phyloP scores from a whole-genome alignment of 2,797 vertebrate genomes.

The Hyperoplus lanceolatus region DNA sequence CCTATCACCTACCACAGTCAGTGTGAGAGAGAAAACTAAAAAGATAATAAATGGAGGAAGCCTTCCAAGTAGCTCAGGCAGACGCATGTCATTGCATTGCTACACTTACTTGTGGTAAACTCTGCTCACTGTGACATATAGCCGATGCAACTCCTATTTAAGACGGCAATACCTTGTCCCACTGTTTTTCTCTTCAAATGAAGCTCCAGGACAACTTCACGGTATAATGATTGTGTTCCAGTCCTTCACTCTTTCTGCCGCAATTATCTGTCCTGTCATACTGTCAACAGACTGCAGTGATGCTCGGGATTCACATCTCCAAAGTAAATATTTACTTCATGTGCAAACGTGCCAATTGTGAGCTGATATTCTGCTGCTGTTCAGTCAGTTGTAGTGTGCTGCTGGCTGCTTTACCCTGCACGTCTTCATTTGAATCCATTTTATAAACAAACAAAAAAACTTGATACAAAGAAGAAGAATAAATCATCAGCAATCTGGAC shows the following conservation, averaged over 20 bases:
- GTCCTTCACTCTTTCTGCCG: neutral
- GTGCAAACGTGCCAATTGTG: slow-evolving; percentile 25
- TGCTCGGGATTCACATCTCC: slow-evolving; percentile 40
- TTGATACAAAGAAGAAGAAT: neutral
- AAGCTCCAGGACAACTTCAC: slow-evolving; percentile 25
- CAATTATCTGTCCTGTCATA: slow-evolving; percentile 36
- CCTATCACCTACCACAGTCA: neutral
- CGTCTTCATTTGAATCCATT: slow-evolving; percentile 35
- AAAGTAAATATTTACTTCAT: slow-evolving; percentile 62
- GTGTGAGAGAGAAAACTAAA: neutral
- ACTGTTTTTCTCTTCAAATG: slow-evolving; percentile 33
- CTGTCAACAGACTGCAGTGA: slow-evolving; percentile 38
- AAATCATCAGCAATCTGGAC: neutral
- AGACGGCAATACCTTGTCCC: slow-evolving; percentile 15
- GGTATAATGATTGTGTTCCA: slow-evolving; percentile 20
- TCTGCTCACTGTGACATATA: neutral
- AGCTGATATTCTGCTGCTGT: slow-evolving; percentile 10
- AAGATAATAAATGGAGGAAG: neutral
- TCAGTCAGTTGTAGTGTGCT: slow-evolving; percentile 32
- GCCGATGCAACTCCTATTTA: slow-evolving; percentile 10
- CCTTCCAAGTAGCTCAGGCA: slow-evolving; percentile 9
- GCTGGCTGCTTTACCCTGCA: slow-evolving; percentile 25
- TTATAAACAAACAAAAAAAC: slow-evolving; percentile 6
- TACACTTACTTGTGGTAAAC: neutral
- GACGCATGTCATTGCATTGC: neutral